Percentiles rank a stretch among this genome's conserved stretches.
phyloP scores from a whole-genome alignment of 2,797 vertebrate species.

The Takifugu ocellatus region DNA sequence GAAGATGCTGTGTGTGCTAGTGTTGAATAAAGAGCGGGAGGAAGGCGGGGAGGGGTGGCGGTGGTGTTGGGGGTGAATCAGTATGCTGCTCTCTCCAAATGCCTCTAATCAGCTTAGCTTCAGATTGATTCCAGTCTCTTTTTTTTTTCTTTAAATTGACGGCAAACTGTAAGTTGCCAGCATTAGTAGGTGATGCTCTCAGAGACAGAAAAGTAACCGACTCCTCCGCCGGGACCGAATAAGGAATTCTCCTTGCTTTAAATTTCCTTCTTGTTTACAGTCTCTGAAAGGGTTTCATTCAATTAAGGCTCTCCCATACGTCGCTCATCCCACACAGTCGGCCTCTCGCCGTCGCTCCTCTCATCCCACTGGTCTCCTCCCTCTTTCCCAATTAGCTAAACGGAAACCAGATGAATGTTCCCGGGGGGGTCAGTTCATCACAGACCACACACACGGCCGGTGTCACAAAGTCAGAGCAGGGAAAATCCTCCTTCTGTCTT shows the following conservation, averaged over 20 bases:
- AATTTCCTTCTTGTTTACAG: constrained; percentile 56
- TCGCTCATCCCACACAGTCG: constrained; percentile 44
- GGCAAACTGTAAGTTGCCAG: constrained; percentile 13
- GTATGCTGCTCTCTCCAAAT: constrained; percentile 24
- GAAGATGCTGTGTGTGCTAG: constrained; percentile 64
- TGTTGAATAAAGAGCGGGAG: constrained; percentile 18
- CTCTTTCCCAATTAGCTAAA: constrained; percentile 60
- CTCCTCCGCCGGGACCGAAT: constrained; percentile 44
- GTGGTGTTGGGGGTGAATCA: constrained; percentile 25
- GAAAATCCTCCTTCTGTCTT: constrained; percentile 12
- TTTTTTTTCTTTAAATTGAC: constrained; percentile 35
- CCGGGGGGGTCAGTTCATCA: constrained; percentile 50
- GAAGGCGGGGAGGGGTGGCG: not conserved
- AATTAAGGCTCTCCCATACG: constrained; percentile 57
- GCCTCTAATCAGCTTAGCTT: constrained; percentile 51
- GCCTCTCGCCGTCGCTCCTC: constrained; percentile 46
- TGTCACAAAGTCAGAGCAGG: constrained; percentile 24
- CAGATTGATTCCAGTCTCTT: constrained; percentile 45
- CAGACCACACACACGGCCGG: constrained; percentile 6
- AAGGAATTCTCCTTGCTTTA: constrained; percentile 43
- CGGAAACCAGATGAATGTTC: constrained; percentile 58
- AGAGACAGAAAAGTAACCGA: constrained; percentile 35
- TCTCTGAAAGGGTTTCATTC: constrained; percentile 63
- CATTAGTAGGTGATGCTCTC: constrained; percentile 25
- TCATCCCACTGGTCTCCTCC: constrained; percentile 43